Base-by-base conservation (phyloP, 2,888 invertebrate genomes). In the Xanthia icteritia region DNA sequence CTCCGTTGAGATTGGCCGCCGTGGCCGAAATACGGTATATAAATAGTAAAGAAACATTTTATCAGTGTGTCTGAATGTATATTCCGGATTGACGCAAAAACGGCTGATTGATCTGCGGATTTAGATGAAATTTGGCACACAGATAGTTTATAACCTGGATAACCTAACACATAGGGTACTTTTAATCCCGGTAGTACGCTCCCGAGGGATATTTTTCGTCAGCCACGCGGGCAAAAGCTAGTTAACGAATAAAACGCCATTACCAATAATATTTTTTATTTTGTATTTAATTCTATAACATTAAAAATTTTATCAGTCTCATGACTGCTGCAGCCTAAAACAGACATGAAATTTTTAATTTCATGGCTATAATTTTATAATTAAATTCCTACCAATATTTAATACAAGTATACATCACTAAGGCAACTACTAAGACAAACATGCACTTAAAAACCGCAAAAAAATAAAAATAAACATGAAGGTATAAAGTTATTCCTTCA, bases 321-420 rank as follows among this genome's bases (percentile, higher is more conserved):
- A 17, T 36, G 71, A 71, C 45, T 36, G 67, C 6, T 36, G 4
- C 45, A 36, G 67, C 45, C 64, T 64, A 64, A 70, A 64, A 15
- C 5, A 45, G 15, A 11, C 23, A n/a, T 31, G 11, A 31, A 13
- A 5, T 66, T 48, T 66, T 45, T n/a, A 45, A 69, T 45, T 64
- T 31, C 31, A 31, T 5, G 5, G 0, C 23, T 17, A 23, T 63
- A 20, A 27, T 66, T 13, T 27, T 45, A 42, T 42, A 39, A n/a
- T 39, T n/a, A 9, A 27, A 9, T 23, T 27, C 20, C 23, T 63
- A 36, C 36, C n/a, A 36, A 36, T 51, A 17, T 27, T 60, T 20
- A 63, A 13, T 27, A 66, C 27, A 66, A 31, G 45, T 66, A 27
- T 27, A 20, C 27, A 20, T 45, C 27, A 45, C 3, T 20, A 20